Base-by-base conservation (phyloP, 1,140 invertebrate species). In the Nephila pilipes region DNA sequence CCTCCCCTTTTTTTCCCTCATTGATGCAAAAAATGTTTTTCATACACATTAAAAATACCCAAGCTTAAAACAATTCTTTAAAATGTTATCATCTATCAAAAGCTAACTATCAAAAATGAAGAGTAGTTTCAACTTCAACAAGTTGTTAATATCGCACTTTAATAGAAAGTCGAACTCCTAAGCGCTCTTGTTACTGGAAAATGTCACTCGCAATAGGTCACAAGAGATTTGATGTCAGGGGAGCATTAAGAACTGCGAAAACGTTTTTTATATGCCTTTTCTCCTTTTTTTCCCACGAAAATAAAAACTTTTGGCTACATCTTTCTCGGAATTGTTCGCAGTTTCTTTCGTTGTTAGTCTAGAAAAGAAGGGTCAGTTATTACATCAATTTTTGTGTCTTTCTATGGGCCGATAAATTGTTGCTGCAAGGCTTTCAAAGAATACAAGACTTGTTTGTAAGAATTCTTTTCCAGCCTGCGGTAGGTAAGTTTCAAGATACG, bases 141-240 rank as follows among this genome's bases (percentile, higher is more conserved):
- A 63, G 60, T 63, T 63, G 60, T 63, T n/a, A 63, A 63, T n/a
- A n/a, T 5, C 20, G 5, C 22, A 2, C 22, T 63, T 63, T 63
- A 63, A 63, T n/a, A 63, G 60, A 63, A 6, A 63, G 60, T 63
- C 60, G 20, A 22, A 63, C 60, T 22, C 1, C n/a, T 46, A n/a
- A 63, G n/a, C n/a, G 60, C 60, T n/a, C 60, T 63, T 63, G 60
- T 63, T n/a, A 63, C 22, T 63, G 60, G n/a, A n/a, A 25, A 25
- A 63, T 63, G 60, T 63, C 60, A 63, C 60, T 63, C n/a, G 60
- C 60, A 63, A 63, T 63, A 22, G 60, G 60, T n/a, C 60, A 63
- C 60, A 63, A 6, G 60, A 63, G 60, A 63, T 63, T n/a, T n/a
- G n/a, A n/a, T 25, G 60, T 63, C 60, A 63, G n/a, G 60, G 60